These are phyloP conservation scores for Cephalopachus bancanus DNA, from an alignment of 2,797 vertebrate genomes.

Conservation along the genomic window DNA sequence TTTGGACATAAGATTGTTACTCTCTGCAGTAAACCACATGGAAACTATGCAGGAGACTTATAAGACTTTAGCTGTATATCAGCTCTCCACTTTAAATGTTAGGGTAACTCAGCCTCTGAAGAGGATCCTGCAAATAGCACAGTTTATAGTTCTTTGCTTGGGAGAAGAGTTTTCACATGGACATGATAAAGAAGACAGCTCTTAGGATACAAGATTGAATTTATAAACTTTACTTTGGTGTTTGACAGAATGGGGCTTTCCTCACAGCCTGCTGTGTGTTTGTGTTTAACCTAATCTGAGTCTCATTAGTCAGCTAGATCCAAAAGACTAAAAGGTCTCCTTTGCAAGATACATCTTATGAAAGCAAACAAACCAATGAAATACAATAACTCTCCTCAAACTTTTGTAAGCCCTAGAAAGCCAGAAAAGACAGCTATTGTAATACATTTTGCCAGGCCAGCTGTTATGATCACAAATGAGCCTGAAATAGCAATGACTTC, in stretches of 20 bases:
- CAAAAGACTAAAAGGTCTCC: background rate
- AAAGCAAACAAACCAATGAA: conserved; percentile 30
- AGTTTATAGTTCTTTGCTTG: background rate
- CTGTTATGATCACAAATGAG: conserved; percentile 65
- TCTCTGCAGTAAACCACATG: background rate
- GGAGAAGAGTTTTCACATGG: background rate
- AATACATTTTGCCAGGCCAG: conserved; percentile 61
- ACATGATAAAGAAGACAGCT: background rate
- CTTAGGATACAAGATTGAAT: background rate
- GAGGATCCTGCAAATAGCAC: background rate
- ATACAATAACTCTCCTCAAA: conserved; percentile 3
- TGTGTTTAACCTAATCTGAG: background rate
- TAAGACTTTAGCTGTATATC: background rate
- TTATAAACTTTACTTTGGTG: conserved; percentile 13
- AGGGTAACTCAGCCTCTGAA: background rate
- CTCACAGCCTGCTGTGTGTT: background rate
- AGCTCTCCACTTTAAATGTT: background rate
- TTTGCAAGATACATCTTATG: background rate
- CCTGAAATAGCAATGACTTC: conserved; percentile 70
- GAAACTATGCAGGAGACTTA: background rate
- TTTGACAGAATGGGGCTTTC: conserved; percentile 45
- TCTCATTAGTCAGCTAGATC: conserved; percentile 2
- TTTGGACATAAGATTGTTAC: background rate
- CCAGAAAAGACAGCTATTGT: conserved; percentile 62
- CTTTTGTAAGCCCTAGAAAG: conserved; percentile 54